Evolutionary conservation across 2,797 vertebrate species (phyloP).

Genomic region (Enteromius anoplus): DNA sequence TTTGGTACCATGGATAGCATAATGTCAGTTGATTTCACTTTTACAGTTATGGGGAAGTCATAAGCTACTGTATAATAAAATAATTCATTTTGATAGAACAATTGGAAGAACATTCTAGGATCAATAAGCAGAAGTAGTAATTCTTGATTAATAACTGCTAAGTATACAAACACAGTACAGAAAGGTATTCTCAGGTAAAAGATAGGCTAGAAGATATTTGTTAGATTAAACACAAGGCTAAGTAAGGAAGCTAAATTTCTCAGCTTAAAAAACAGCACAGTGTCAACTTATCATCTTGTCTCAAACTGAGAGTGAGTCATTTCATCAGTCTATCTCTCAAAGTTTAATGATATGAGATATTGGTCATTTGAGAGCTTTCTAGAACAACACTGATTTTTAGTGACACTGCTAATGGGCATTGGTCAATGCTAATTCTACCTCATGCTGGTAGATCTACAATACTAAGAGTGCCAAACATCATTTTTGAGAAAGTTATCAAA

Average conservation of each 20-base stretch:
- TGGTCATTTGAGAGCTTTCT: not conserved
- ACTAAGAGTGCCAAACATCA: too few species aligned
- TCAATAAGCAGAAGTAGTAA: not conserved
- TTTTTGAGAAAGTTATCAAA: too few species aligned
- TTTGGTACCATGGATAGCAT: not conserved
- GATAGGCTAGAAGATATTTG: not conserved
- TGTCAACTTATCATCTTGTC: not conserved
- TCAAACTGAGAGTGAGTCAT: not conserved
- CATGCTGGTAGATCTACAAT: too few species aligned
- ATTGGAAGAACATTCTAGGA: not conserved
- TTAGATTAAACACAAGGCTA: not conserved
- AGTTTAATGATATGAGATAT: not conserved
- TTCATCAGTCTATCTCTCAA: not conserved
- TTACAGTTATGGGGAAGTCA: not conserved
- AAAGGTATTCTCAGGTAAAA: not conserved
- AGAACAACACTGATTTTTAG: not conserved
- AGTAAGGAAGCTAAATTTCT: not conserved
- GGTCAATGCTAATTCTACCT: not conserved
- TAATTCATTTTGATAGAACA: not conserved
- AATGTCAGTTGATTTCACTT: not conserved
- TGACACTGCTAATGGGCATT: not conserved
- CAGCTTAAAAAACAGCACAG: not conserved
- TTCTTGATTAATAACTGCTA: not conserved
- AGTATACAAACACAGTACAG: not conserved
- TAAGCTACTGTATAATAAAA: not conserved